Percentiles rank a stretch among this genome's conserved stretches.
phyloP scores from a whole-genome alignment of 2,888 invertebrate genomes.

The Synergus itoensis region DNA sequence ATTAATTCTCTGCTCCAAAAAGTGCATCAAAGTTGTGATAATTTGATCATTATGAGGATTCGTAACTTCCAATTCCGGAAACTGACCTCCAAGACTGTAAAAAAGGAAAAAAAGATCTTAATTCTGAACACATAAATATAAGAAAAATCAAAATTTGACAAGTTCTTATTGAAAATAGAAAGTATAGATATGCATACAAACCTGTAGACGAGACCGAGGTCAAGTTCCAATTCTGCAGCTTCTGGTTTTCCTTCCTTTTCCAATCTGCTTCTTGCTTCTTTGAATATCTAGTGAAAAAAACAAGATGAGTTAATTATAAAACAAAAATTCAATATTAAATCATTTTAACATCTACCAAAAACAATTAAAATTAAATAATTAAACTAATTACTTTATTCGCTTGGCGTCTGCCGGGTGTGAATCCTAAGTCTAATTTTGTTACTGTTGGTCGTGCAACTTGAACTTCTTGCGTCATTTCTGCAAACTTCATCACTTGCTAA shows the following conservation, averaged over 20 bases:
- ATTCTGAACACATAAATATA: background rate
- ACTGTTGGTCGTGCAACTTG: constrained; percentile 87
- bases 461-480: constrained; percentile 97
- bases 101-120: constrained; percentile 45
- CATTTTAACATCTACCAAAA: constrained; percentile 1
- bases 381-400: constrained; percentile 83
- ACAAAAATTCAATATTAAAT: constrained; percentile 20
- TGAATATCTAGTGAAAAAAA: constrained; percentile 71
- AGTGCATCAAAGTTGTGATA: constrained; percentile 84
- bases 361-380: background rate
- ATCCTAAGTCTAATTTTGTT: constrained; percentile 81
- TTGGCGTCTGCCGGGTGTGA: constrained; percentile 89
- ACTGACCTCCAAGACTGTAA: constrained; percentile 85
- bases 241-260: constrained; percentile 74
- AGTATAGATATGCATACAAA: constrained; percentile 49
- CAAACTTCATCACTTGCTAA: constrained; percentile 97
- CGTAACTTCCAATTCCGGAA: constrained; percentile 85
- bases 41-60: constrained; percentile 84
- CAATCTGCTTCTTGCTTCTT: constrained; percentile 76
- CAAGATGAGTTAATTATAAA: constrained; percentile 3
- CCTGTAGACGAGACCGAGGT: constrained; percentile 84
- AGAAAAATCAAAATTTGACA: too few relatives aligned
- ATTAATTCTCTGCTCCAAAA: constrained; percentile 84
- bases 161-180: background rate
- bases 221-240: constrained; percentile 80